Conservation (phyloP, 2,797 vertebrate genomes). For the Lepilemur septentrionalis region DNA sequence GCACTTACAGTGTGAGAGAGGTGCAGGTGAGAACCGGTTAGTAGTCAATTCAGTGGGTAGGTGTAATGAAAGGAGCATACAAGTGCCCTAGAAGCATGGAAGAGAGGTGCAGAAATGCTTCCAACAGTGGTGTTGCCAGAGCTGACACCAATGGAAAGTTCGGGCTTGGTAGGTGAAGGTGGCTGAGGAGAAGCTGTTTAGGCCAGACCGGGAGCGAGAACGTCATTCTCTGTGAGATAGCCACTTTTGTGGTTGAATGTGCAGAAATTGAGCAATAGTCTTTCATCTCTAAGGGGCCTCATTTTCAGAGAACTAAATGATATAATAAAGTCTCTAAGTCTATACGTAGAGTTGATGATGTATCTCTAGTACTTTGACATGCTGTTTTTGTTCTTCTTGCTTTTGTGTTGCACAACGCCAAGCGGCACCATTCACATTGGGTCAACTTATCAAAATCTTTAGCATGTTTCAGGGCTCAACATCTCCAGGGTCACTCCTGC, state of each 20-base stretch:
- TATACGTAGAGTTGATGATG: background rate
- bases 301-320: background rate
- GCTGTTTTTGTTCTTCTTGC: background rate
- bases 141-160: fast-evolving
- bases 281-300: background rate
- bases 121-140: background rate
- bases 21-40: background rate
- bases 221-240: background rate
- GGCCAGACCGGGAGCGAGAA: background rate
- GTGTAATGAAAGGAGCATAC: background rate
- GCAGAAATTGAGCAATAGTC: background rate
- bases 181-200: background rate
- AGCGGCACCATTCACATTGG: background rate
- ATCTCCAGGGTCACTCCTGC: background rate
- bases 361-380: background rate
- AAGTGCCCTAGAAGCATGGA: background rate
- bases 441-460: background rate
- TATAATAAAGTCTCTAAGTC: background rate
- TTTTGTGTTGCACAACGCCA: background rate
- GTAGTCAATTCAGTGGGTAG: background rate
- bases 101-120: background rate
- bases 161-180: background rate
- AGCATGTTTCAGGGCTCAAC: background rate
- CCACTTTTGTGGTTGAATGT: background rate
- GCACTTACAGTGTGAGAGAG: background rate